Conservation (phyloP, 92 coral and sea anemone species). For the Phenganax stokvisi region DNA sequence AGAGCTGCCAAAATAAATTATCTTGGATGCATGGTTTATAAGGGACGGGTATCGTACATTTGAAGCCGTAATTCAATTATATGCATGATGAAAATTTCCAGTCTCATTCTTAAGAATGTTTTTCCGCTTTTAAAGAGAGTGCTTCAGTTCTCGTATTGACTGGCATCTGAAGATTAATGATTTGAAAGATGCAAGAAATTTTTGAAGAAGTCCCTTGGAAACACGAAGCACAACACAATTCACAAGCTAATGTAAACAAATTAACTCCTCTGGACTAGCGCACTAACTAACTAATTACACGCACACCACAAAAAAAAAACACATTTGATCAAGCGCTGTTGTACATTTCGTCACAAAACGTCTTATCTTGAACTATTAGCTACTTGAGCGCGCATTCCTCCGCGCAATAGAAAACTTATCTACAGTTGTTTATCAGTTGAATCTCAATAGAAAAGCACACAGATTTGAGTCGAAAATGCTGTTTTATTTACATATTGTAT, state of each 20-base stretch:
- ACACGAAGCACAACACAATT: background rate
- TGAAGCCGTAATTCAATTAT: too few species aligned
- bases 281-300: background rate
- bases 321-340: background rate
- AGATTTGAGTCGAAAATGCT: background rate
- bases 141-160: too few species aligned
- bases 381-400: background rate
- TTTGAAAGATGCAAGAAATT: background rate
- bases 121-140: too few species aligned
- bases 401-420: background rate
- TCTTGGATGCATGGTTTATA: too few species aligned
- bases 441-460: conserved; percentile 2
- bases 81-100: too few species aligned
- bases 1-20: too few species aligned
- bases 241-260: conserved; percentile 2
- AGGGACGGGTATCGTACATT: too few species aligned
- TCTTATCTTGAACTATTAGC: conserved; percentile 5
- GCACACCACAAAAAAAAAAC: background rate
- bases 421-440: background rate
- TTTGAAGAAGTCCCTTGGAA: background rate
- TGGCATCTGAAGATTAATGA: too few species aligned
- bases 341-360: background rate
- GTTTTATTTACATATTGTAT: background rate
- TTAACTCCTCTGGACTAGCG: background rate
- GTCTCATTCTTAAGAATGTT: too few species aligned